Evolutionary conservation across 1,140 invertebrate species (phyloP).

Genomic region (Tenebrio molitor): DNA sequence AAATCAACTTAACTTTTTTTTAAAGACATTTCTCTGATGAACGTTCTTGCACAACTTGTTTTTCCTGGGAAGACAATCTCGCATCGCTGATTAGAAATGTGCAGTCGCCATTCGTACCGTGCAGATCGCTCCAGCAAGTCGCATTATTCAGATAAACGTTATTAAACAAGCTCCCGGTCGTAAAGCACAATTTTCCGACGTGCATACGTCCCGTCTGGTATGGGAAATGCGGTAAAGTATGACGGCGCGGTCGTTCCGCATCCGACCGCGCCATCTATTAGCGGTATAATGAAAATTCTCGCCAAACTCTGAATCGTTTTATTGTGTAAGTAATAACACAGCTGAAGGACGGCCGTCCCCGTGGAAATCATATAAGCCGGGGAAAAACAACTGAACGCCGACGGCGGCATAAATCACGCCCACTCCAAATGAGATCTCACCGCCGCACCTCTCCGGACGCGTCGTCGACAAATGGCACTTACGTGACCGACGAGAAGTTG

Average conservation of each 20-base stretch:
- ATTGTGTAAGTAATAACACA: constrained; percentile 40
- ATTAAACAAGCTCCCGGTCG: background rate
- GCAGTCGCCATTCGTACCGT: no score
- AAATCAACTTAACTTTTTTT: no score
- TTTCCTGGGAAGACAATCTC: no score
- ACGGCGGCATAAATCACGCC: constrained; percentile 44
- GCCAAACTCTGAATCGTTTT: constrained; percentile 32
- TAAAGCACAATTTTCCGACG: no score
- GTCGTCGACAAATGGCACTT: constrained; percentile 39
- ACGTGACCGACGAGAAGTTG: constrained; percentile 36
- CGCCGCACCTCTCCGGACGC: constrained; percentile 28
- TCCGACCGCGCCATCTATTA: constrained; percentile 31
- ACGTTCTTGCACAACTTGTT: no score
- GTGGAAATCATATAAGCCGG: constrained; percentile 45
- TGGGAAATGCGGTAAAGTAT: background rate
- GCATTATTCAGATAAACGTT: constrained; percentile 15
- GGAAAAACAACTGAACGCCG: constrained; percentile 40
- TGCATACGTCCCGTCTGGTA: no score
- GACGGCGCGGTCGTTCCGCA: background rate
- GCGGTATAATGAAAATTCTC: constrained; percentile 37
- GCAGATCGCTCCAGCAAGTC: no score
- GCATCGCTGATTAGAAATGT: no score
- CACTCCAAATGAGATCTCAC: constrained; percentile 45
- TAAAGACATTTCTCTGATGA: no score
- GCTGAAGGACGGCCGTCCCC: constrained; percentile 41